These are phyloP conservation scores for Heterotilapia buettikoferi DNA, from an alignment of 2,113 vertebrate genomes.

Conservation along the genomic window DNA sequence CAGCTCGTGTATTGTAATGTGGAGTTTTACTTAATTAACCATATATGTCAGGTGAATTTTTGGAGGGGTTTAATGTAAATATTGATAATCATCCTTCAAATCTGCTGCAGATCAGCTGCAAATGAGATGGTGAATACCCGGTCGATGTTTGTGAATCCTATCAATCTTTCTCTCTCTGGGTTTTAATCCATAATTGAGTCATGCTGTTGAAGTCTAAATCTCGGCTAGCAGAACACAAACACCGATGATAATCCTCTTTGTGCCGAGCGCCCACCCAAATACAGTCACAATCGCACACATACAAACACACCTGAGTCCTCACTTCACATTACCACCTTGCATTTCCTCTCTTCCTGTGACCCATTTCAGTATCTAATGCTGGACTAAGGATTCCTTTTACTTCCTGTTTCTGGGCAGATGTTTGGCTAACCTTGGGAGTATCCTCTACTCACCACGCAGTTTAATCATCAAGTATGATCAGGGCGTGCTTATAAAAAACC, in stretches of 20 bases:
- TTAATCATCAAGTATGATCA: neutral
- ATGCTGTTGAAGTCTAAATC: slow-evolving; percentile 61
- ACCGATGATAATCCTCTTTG: slow-evolving; percentile 66
- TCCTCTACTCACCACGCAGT: neutral
- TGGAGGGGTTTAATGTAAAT: fast-evolving
- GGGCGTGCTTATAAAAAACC: neutral
- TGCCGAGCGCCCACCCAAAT: neutral
- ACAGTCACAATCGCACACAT: neutral
- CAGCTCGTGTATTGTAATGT: neutral
- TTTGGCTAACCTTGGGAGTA: slow-evolving; percentile 10
- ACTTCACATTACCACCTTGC: neutral
- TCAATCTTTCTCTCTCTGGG: slow-evolving; percentile 54
- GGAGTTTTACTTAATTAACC: neutral
- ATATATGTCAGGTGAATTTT: neutral
- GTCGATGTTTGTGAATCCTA: slow-evolving; percentile 43
- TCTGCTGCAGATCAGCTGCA: slow-evolving; percentile 5
- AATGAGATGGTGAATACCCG: slow-evolving; percentile 2
- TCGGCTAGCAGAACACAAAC: slow-evolving; percentile 40
- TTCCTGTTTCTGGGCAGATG: neutral
- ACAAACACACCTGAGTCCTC: slow-evolving; percentile 21
- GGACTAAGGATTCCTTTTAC: neutral
- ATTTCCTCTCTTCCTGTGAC: slow-evolving; percentile 1
- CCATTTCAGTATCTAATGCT: neutral
- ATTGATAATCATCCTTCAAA: neutral
- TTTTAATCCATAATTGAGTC: slow-evolving; percentile 71